phyloP scores from a whole-genome alignment of 37 sponge, comb jelly and placozoan genomes.

The Lycopodina hypogea region DNA sequence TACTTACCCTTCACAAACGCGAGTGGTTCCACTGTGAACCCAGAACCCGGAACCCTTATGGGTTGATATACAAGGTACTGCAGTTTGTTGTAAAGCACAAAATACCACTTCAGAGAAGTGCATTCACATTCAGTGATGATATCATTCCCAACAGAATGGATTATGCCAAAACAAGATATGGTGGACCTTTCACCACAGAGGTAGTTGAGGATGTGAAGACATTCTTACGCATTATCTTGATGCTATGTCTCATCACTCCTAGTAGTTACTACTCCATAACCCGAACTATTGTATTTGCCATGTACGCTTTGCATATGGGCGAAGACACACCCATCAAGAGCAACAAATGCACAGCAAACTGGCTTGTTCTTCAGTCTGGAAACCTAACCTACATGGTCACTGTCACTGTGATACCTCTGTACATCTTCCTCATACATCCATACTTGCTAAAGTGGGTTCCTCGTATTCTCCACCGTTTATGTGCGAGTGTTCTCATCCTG shows the following conservation, averaged over 20 bases:
- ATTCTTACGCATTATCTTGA: conserved; percentile 5
- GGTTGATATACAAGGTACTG: conserved; percentile 4
- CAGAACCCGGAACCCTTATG: conserved; percentile 15
- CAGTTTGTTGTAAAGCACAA: conserved; percentile 24
- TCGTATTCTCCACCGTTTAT: background rate
- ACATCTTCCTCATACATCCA: background rate
- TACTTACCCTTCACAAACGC: background rate
- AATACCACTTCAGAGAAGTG: conserved; percentile 20
- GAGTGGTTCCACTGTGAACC: conserved; percentile 18
- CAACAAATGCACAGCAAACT: background rate
- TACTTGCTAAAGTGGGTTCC: background rate
- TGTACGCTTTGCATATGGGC: background rate
- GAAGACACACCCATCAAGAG: background rate
- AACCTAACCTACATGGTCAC: background rate
- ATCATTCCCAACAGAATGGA: conserved; percentile 22
- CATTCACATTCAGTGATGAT: conserved; percentile 17
- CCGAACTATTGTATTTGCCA: background rate
- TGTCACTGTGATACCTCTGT: background rate
- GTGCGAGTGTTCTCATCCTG: background rate
- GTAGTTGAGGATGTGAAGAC: conserved; percentile 36
- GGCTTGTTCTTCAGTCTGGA: background rate
- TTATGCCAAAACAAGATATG: conserved; percentile 13
- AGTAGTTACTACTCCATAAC: background rate
- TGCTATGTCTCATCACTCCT: background rate
- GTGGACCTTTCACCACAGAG: conserved; percentile 29